phyloP scores from a whole-genome alignment of 1,140 invertebrate species.

The Aphaenogaster floridana region DNA sequence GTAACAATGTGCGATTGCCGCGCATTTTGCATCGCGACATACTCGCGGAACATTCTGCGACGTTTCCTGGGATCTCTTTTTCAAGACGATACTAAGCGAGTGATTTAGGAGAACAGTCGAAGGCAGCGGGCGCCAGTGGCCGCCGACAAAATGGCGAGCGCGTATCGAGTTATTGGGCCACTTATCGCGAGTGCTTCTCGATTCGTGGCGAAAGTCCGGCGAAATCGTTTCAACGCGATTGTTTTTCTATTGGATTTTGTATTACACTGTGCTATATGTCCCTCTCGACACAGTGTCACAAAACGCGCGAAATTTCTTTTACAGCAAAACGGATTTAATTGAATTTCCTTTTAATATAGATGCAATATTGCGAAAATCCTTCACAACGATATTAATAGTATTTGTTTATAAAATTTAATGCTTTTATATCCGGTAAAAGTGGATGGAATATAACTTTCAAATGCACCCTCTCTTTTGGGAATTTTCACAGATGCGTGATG shows the following conservation, averaged over 20 bases:
- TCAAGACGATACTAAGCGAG: constrained; percentile 34
- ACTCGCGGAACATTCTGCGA: constrained; percentile 24
- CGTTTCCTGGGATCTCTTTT: constrained; percentile 9
- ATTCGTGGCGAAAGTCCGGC: constrained; percentile 32
- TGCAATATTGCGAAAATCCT: constrained; percentile 2
- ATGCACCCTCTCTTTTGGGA: not conserved
- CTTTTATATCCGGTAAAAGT: not conserved
- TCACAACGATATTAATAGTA: constrained; percentile 25
- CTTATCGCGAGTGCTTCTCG: constrained; percentile 35
- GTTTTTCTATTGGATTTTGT: constrained; percentile 41
- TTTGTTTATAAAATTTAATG: constrained; percentile 30
- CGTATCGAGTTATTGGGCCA: constrained; percentile 44
- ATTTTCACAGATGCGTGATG: not conserved
- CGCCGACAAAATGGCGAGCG: constrained; percentile 22
- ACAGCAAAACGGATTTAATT: constrained; percentile 16
- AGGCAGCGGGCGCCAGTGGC: not conserved
- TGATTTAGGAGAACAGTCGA: not conserved
- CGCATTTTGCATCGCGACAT: constrained; percentile 37
- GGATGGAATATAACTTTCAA: constrained; percentile 20
- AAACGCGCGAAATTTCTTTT: constrained; percentile 42
- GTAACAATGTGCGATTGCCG: constrained; percentile 47
- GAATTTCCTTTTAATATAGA: constrained; percentile 35
- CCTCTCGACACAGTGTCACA: not conserved
- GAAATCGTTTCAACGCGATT: constrained; percentile 33
- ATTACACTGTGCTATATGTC: constrained; percentile 5